Base-by-base conservation (phyloP, 2,888 invertebrate genomes). In the Podabrus alpinus region DNA sequence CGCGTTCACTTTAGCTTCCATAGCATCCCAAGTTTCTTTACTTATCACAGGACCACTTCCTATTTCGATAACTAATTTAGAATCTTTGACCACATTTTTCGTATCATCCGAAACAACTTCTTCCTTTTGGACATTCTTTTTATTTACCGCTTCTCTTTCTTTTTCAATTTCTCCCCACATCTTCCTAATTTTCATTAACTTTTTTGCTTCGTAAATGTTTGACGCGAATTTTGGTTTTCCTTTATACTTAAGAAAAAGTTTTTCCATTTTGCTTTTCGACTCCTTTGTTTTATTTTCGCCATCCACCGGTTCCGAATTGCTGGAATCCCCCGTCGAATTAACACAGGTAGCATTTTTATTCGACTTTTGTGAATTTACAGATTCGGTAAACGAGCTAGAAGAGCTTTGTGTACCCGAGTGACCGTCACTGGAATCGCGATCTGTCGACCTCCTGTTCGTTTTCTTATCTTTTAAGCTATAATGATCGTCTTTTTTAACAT, bases 361-460 rank as follows among this genome's bases (percentile, higher is more conserved):
- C 24, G 79, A 80, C 68, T 82, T 81, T 69, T 83, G 80, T 4
- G 76, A 76, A 59, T 81, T 80, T 1, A 74, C 74, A 0, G 79
- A 77, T 9, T 81, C 81, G 88, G 88, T 78, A 86, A 74, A 86
- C 81, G 84, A 90, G 89, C 77, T 87, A 2, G 83, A 81, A 69
- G 82, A 85, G 15, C 86, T 87, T 66, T 86, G 86, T 77, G 85
- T 86, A 59, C 89, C 88, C 17, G 88, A 87, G 45, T 88, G 87
- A 59, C 93, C 94, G 84, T 94, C 95, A 80, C 94, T 94, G 0
- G 95, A 95, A 86, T 95, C 94, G 77, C 94, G 89, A 80, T 94
- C 95, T 0, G 94, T 93, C 0, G 95, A 95, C 68, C 94, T 89
- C 9, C 95, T 90, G 70, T 91, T 90, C 61, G 89, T 90, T 11